Base-by-base conservation (phyloP, 2,888 invertebrate species). In the Azorinus chamasolen region DNA sequence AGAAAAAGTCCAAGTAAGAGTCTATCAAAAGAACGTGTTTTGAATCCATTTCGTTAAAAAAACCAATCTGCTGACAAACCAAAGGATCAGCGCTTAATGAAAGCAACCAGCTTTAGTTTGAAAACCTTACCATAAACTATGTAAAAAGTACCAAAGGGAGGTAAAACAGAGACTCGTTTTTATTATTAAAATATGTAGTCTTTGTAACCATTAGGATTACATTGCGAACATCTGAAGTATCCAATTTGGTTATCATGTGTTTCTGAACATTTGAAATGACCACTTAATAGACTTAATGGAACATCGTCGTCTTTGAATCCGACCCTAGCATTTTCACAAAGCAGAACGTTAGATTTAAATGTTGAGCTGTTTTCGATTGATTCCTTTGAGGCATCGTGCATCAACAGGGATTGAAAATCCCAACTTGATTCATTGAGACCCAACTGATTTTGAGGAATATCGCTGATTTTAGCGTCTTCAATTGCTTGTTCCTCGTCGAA, bases 1-100 rank as follows among this genome's bases (percentile, higher is more conserved):
- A n/a, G n/a, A n/a, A n/a, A n/a, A n/a, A n/a, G n/a, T 77, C 68
- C 22, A 77, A 77, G 48, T 77, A 77, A n/a, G 66, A 66, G 8
- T 71, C 50, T 22, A 77, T 22, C 46, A 77, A 77, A n/a, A 68
- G 25, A 16, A 77, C 63, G 50, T 66, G 22, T 32, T 24, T 57
- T 5, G 20, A 22, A n/a, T 77, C 71, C 76, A 77, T 77, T 45
- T n/a, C n/a, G 45, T 27, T 27, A 45, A 25, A 18, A n/a, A n/a
- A 12, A 14, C 8, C 8, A 8, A 12, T 8, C 14, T 41, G 8
- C 14, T 14, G 8, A 41, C 14, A 14, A 14, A 14, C 10, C 14
- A 41, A 41, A 41, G n/a, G n/a, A n/a, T n/a, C n/a, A n/a, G n/a
- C n/a, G n/a, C n/a, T n/a, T n/a, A n/a, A n/a, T n/a, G n/a, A n/a